A percentile compares a stretch with the other conserved stretches of the same genome.
Conservation (phyloP, 2,113 vertebrate genomes). For the Mungos mungo region DNA sequence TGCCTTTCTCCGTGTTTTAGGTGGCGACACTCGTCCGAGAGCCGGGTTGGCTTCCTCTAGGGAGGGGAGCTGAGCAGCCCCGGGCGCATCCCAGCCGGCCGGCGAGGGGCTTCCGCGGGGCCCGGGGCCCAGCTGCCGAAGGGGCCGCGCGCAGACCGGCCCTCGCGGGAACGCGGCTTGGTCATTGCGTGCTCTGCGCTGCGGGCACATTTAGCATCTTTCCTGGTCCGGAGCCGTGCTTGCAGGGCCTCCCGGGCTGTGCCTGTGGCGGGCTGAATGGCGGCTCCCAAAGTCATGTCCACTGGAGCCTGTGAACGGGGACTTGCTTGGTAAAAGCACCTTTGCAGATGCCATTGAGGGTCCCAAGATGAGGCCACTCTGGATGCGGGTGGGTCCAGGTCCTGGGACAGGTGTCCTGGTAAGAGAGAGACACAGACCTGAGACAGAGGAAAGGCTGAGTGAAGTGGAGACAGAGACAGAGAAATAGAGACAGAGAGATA, state of each 20-base stretch:
- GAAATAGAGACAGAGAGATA: neutral
- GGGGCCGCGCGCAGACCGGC: fast-evolving
- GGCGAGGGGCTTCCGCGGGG: neutral
- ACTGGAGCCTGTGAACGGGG: neutral
- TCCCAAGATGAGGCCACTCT: neutral
- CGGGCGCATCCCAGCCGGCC: fast-evolving
- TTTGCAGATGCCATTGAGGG: neutral
- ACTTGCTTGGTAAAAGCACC: neutral
- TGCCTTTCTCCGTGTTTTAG: neutral
- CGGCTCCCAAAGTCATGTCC: neutral
- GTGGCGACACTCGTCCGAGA: too few species aligned
- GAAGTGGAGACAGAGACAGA: neutral
- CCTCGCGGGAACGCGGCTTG: too few species aligned
- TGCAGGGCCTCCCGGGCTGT: neutral
- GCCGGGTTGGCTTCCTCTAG: neutral
- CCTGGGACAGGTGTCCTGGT: neutral
- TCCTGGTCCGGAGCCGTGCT: neutral
- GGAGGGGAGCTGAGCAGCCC: neutral
- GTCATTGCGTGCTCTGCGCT: neutral
- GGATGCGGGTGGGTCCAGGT: neutral
- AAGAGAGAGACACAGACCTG: neutral
- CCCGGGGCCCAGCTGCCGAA: neutral
- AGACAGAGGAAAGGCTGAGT: neutral
- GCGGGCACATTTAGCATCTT: neutral
- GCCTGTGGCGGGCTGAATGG: neutral